These are phyloP conservation scores for Helarctos malayanus DNA, from an alignment of 2,797 vertebrate species.

Conservation along the genomic window DNA sequence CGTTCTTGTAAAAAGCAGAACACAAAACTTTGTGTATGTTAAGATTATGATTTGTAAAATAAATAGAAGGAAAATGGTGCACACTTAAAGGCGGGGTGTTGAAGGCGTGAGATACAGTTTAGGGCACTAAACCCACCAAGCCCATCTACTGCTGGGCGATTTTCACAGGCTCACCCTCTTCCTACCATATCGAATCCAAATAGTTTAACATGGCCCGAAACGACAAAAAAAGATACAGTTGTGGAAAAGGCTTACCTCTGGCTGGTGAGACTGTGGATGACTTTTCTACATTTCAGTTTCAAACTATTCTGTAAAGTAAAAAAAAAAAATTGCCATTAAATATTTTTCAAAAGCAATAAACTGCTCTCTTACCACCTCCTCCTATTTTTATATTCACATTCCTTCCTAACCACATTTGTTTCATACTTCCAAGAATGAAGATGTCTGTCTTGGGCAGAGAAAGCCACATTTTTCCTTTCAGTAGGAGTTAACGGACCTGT, in stretches of 20 bases:
- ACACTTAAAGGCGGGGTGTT: neutral
- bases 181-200: too few relatives aligned
- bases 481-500: constrained; percentile 82
- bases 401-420: constrained; percentile 70
- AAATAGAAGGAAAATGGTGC: constrained; percentile 7
- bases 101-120: neutral
- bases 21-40: neutral
- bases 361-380: constrained; percentile 71
- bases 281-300: constrained; percentile 56
- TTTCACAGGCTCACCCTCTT: too few relatives aligned
- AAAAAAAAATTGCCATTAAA: constrained; percentile 33
- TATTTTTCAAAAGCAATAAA: constrained; percentile 72
- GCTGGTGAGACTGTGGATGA: neutral
- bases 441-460: constrained; percentile 67
- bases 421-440: constrained; percentile 68
- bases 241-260: neutral
- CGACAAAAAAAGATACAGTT: too few relatives aligned
- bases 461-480: constrained; percentile 74
- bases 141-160: too few relatives aligned
- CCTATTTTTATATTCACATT: constrained; percentile 74
- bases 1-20: neutral
- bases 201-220: too few relatives aligned
- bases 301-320: constrained; percentile 52
- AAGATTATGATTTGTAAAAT: constrained; percentile 30
- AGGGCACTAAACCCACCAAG: too few relatives aligned